Percentiles rank a stretch among this genome's conserved stretches.
Conservation (phyloP, 2,888 invertebrate species). For the Acronicta alni region DNA sequence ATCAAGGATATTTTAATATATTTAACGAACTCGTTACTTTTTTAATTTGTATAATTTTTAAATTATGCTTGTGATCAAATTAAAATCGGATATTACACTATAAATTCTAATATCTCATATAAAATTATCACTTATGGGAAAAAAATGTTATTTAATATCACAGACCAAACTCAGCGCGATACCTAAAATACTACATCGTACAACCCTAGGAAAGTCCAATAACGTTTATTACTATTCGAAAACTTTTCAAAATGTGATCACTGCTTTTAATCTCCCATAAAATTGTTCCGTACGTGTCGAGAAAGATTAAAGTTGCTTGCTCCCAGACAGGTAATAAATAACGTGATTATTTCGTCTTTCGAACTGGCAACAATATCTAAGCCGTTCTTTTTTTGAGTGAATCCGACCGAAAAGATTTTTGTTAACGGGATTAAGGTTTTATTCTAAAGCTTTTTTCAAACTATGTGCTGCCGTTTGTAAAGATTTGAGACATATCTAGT, state of each 20-base stretch:
- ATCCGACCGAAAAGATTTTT: slow-evolving; percentile 74
- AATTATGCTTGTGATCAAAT: no score
- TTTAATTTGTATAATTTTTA: background rate
- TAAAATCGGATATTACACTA: no score
- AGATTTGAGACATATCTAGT: slow-evolving; percentile 40
- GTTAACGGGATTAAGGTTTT: slow-evolving; percentile 76
- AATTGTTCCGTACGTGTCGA: slow-evolving; percentile 81
- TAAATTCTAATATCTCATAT: no score
- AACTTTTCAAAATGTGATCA: slow-evolving; percentile 80
- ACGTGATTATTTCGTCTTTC: slow-evolving; percentile 86
- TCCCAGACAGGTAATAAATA: slow-evolving; percentile 85
- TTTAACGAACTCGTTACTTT: no score
- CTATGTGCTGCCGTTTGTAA: slow-evolving; percentile 52
- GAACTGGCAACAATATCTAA: slow-evolving; percentile 76
- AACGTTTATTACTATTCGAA: slow-evolving; percentile 74
- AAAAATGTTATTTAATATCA: no score
- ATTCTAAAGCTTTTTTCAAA: slow-evolving; percentile 43
- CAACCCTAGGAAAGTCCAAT: slow-evolving; percentile 59
- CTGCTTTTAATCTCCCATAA: slow-evolving; percentile 84
- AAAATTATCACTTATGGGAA: no score
- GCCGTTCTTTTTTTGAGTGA: slow-evolving; percentile 75
- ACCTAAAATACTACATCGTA: background rate
- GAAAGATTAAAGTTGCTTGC: slow-evolving; percentile 84
- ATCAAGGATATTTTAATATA: slow-evolving; percentile 30
- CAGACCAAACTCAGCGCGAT: no score